Conservation (phyloP, 1,140 invertebrate genomes). For the Homarus americanus region DNA sequence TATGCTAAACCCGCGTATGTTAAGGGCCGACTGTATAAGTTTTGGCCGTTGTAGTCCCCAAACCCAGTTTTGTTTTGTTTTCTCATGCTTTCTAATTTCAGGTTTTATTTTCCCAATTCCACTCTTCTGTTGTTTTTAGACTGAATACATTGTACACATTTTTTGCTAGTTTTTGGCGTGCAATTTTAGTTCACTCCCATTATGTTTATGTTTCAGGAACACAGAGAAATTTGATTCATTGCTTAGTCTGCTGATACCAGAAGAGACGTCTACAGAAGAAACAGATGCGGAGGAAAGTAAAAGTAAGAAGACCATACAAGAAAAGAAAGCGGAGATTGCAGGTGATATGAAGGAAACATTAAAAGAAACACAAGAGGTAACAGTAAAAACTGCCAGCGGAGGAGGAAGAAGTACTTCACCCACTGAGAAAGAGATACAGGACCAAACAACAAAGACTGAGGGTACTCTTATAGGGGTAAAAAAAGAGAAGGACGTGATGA, state of each 20-base stretch:
- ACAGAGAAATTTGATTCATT: conserved; percentile 56
- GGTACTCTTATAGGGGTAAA: background rate
- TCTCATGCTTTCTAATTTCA: no score
- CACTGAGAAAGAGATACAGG: background rate
- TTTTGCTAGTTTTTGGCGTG: no score
- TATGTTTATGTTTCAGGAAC: conserved; percentile 42
- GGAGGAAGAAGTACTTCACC: background rate
- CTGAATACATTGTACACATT: no score
- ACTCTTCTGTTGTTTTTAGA: no score
- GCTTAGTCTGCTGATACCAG: conserved; percentile 6
- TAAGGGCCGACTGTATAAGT: no score
- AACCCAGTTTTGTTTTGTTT: no score
- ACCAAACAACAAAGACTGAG: background rate
- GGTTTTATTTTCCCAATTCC: no score
- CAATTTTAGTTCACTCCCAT: background rate
- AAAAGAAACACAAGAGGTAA: background rate
- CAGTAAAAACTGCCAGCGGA: background rate
- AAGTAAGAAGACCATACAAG: background rate
- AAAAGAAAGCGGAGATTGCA: background rate
- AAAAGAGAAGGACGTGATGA: conserved; percentile 19
- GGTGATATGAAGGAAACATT: conserved; percentile 17
- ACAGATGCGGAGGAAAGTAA: background rate
- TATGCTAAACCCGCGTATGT: no score
- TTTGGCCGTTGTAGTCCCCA: no score
- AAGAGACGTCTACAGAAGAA: background rate